A percentile compares a stretch with the other conserved stretches of the same genome.
These are phyloP conservation scores for Blera fallax DNA, from an alignment of 2,888 invertebrate genomes.

Conservation along the genomic window DNA sequence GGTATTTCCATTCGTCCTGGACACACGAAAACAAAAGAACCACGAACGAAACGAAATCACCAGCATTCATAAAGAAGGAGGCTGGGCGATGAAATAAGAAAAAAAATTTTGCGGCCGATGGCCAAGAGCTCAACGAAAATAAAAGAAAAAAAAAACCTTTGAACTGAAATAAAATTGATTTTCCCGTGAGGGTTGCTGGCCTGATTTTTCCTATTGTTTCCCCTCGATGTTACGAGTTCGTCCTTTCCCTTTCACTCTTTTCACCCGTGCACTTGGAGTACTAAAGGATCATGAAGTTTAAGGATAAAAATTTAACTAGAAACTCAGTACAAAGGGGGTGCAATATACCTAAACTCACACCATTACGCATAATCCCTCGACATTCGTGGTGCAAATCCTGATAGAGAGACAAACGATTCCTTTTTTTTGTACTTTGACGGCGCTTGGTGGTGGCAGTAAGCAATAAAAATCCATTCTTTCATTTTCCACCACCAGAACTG, in stretches of 20 bases:
- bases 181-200: conserved; percentile 62
- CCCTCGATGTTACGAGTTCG: conserved; percentile 10
- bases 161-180: conserved; percentile 64
- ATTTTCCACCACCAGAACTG: conserved; percentile 5
- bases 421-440: neutral
- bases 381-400: conserved; percentile 16
- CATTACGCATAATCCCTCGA: conserved; percentile 22
- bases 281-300: conserved; percentile 52
- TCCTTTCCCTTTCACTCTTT: conserved; percentile 49
- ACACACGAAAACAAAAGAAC: conserved; percentile 32
- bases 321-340: conserved; percentile 10
- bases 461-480: conserved; percentile 22
- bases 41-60: conserved; percentile 10
- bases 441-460: neutral
- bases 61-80: conserved; percentile 22
- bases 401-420: neutral
- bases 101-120: conserved; percentile 36
- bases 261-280: neutral
- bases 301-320: conserved; percentile 37
- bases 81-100: neutral
- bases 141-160: neutral
- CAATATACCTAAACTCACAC: conserved; percentile 29
- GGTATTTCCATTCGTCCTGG: conserved; percentile 34
- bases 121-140: conserved; percentile 31
- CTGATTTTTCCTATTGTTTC: conserved; percentile 60